Evolutionary conservation across 2,888 invertebrate genomes (phyloP), one percentile per base, ranked within the genome.

Genomic region (Punctoribates punctum): DNA sequence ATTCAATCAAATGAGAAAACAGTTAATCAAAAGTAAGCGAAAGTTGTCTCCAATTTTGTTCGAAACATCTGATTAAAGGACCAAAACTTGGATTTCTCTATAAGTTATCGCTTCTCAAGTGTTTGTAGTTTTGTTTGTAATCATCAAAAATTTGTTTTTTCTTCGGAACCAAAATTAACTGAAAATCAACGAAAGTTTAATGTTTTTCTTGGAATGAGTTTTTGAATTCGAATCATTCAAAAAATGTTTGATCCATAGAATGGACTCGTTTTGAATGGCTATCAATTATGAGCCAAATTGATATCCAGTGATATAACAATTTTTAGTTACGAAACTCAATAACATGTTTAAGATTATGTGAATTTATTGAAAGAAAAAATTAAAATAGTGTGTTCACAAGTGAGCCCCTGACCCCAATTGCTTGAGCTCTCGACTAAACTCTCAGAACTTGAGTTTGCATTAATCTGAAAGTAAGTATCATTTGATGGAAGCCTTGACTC

Each of bases 371-470:
- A 65, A 65, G 65, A 15, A n/a, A 65, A 34, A 34, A 65, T 65
- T 20, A 65, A 29, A 65, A 65, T 65, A 65, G 34, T 34, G 29
- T 29, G 34, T 65, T 29, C 4, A 17, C 15, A 29, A 65, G 34
- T 65, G 34, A 65, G 29, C 65, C 65, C 65, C 4, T 65, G 65
- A 65, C 65, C n/a, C n/a, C n/a, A n/a, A n/a, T n/a, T n/a, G n/a
- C n/a, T n/a, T n/a, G n/a, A n/a, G n/a, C n/a, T n/a, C n/a, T n/a
- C 65, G 65, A 65, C 34, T 23, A 23, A 23, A 23, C 6, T 6
- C 13, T 25, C 11, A 3, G 23, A 57, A 57, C 34, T 65, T 15
- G 34, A 65, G 65, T 65, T 65, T 65, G 6, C 27, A 65, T 65
- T 15, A 29, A 65, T 65, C 25, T 34, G 17, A 57, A 29, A 1